Conservation (phyloP, 2,797 vertebrate species). For the Notolepis coatsorum region DNA sequence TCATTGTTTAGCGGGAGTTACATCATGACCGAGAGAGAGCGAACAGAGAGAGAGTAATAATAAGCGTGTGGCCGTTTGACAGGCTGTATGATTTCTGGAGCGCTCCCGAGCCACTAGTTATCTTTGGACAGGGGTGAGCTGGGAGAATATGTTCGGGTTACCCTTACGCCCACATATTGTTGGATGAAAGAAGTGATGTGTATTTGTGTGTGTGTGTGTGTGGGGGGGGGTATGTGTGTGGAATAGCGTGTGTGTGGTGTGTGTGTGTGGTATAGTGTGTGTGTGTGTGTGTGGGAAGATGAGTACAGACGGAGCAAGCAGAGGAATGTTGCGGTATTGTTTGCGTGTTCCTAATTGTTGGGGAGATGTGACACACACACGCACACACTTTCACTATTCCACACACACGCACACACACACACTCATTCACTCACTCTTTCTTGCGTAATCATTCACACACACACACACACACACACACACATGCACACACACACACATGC, state of each 20-base stretch:
- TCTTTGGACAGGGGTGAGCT: slow-evolving; percentile 59
- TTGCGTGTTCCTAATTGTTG: slow-evolving; percentile 53
- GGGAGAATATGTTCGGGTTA: slow-evolving; percentile 41
- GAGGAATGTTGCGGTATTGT: slow-evolving; percentile 76
- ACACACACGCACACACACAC: not conserved
- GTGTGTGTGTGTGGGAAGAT: slow-evolving; percentile 67
- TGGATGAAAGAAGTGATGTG: slow-evolving; percentile 26
- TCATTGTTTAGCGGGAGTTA: slow-evolving; percentile 55
- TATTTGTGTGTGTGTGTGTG: slow-evolving; percentile 11
- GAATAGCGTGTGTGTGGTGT: slow-evolving; percentile 47
- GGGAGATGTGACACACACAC: slow-evolving; percentile 55
- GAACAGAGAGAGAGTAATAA: no score
- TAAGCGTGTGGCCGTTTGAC: slow-evolving; percentile 56
- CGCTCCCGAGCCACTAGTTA: slow-evolving; percentile 53
- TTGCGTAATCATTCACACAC: no score
- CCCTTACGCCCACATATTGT: slow-evolving; percentile 51
- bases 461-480: no score
- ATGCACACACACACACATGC: no score
- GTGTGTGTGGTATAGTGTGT: slow-evolving; percentile 41
- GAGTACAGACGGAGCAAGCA: slow-evolving; percentile 64
- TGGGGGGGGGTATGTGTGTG: slow-evolving; percentile 29
- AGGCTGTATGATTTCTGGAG: slow-evolving; percentile 68
- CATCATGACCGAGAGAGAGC: slow-evolving; percentile 58
- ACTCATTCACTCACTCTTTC: no score
- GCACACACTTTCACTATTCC: no score